Evolutionary conservation across 2,888 invertebrate genomes (phyloP).

Genomic region (Cheiracanthium punctorium): DNA sequence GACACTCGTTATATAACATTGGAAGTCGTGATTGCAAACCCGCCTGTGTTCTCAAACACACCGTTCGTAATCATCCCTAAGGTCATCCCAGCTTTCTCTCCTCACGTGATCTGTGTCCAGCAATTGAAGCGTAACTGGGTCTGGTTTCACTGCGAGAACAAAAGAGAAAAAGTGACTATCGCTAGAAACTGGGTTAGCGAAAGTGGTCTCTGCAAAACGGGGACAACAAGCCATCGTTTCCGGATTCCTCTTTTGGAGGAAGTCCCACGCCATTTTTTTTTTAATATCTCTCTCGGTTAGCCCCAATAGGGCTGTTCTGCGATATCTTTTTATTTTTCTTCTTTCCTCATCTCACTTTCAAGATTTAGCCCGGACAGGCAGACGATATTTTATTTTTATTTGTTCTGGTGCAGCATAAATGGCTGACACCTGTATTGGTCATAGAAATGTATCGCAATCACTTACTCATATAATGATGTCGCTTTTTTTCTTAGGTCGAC

Average conservation of each 20-base stretch:
- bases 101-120: conserved; percentile 60
- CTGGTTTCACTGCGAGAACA: conserved; percentile 23
- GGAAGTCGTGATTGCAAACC: too few relatives aligned
- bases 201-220: conserved; percentile 58
- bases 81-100: conserved; percentile 15
- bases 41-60: too few relatives aligned
- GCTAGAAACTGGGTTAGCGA: conserved; percentile 62
- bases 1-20: too few relatives aligned
- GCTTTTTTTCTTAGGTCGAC: not conserved
- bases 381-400: not conserved
- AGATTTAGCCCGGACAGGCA: conserved; percentile 24
- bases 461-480: not conserved
- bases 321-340: not conserved
- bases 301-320: conserved; percentile 44
- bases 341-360: conserved; percentile 32
- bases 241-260: conserved; percentile 66
- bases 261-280: conserved; percentile 56
- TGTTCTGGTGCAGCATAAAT: not conserved
- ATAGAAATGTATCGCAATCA: not conserved
- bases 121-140: conserved; percentile 57
- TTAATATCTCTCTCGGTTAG: conserved; percentile 35
- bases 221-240: conserved; percentile 60
- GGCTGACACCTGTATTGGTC: not conserved
- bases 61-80: not conserved
- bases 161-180: conserved; percentile 39